Evolutionary conservation across 37 sponge, comb jelly and placozoan genomes (phyloP), one percentile per base, ranked within the genome.

Genomic region (Dysidea cf. avara): DNA sequence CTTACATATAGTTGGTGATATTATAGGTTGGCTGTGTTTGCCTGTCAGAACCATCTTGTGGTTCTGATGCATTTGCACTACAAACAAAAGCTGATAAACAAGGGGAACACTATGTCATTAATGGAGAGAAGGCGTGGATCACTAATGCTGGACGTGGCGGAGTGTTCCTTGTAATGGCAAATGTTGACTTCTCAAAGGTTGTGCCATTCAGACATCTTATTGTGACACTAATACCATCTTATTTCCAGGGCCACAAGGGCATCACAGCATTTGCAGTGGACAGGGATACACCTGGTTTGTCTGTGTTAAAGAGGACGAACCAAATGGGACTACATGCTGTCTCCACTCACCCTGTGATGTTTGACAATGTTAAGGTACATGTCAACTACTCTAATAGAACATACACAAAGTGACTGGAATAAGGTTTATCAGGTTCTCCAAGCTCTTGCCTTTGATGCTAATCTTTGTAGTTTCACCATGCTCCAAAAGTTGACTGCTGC

Each of bases 261-360:
- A 96, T 96, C 39, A 89, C 97, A 4, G 61, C 90, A 32, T 96
- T 96, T 81, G 81, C 89, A 2, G 87, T 96, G 28, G 93, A 92
- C n/a, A 76, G 66, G 34, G 88, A 79, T 62, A 81, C 74, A 51
- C 78, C 90, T 13, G 97, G 97, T 0, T 66, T 96, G 43, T 54
- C 79, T 16, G 49, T 96, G 28, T 93, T 93, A 0, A 89, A 89
- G 72, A 89, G 86, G 63, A 93, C 92, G 47, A 90, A 96, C 62
- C 92, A 96, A 72, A n/a, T n/a, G n/a, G 97, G 97, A 24, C 92
- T 96, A 52, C 79, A 87, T 56, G 97, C 93, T 17, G 92, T 93
- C 35, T 92, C 94, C 21, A 96, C 97, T 12, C 92, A 93, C 69
- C 81, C 94, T 39, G 90, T 96, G 24, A 74, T 72, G 67, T 67